Base-by-base conservation (phyloP, 37 sponge, comb jelly and placozoan species). In the Petrosia ficiformis region DNA sequence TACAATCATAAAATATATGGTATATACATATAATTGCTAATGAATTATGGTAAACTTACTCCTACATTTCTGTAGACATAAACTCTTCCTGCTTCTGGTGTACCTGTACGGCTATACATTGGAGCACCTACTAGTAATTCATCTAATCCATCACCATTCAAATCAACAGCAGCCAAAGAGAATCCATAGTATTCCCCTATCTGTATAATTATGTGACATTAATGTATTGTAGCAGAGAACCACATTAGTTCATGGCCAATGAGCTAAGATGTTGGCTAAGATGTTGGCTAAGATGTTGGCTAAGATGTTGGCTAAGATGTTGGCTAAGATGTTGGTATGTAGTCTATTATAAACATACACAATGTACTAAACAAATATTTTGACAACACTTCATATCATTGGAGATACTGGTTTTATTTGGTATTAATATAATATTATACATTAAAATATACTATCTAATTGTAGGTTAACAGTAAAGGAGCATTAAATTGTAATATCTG, bases 121-220 rank as follows among this genome's bases (percentile, higher is more conserved):
- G 95, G 95, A 30, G 88, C 95, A 57, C 80, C 77, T 37, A 94
- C 88, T 44, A 94, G 42, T 29, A 94, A 19, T 29, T 86, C 90
- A 67, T 94, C 91, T 33, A 48, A 48, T 48, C 54, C 54, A 48
- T 48, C 54, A 48, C 54, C 54, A 26, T 68, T 79, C 14, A 92
- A 68, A 22, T 83, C 76, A 0, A 72, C 84, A 30, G 87, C 67
- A 0, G 83, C 60, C 0, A 92, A 32, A 42, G 87, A 80, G 77
- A 79, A 82, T n/a, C 92, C 92, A 83, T 74, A 92, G 57, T 82
- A 86, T 30, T 82, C 84, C 25, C 77, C 79, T 70, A 81, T 75
- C 77, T 86, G 35, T 10, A 76, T n/a, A n/a, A 74, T 25, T 36
- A 31, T 16, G 2, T n/a, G n/a, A n/a, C n/a, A n/a, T n/a, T n/a